phyloP scores from a whole-genome alignment of 2,113 vertebrate species.

The Microtus montanus region DNA sequence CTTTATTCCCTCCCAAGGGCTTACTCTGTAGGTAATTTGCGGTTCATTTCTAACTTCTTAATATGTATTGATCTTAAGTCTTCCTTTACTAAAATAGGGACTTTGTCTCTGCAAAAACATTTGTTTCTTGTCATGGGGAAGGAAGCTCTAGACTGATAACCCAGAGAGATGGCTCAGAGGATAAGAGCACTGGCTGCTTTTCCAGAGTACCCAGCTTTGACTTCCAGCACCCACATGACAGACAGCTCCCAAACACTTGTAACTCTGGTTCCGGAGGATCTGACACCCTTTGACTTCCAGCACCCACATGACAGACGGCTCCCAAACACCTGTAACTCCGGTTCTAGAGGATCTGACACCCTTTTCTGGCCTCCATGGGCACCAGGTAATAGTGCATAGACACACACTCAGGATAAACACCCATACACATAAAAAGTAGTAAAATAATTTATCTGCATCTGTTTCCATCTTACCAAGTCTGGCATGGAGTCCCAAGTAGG shows the following conservation, averaged over 20 bases:
- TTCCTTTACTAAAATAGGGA: background rate
- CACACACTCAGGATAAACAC: background rate
- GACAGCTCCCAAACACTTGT: background rate
- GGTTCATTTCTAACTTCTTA: background rate
- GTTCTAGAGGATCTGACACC: background rate
- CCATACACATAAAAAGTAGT: background rate
- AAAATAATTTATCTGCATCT: background rate
- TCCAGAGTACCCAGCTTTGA: background rate
- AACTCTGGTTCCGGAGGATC: too few species aligned
- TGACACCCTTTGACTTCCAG: background rate
- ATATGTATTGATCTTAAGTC: background rate
- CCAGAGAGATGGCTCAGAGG: background rate
- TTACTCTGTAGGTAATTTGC: background rate
- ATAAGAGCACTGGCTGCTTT: background rate
- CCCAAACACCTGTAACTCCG: background rate
- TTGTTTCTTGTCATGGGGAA: background rate
- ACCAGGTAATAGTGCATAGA: background rate
- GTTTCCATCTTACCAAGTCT: background rate
- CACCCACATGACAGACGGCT: background rate
- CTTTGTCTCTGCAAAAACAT: background rate
- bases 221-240: background rate
- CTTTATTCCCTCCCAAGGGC: background rate
- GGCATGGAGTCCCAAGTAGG: background rate
- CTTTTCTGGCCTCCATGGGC: background rate
- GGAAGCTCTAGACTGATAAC: background rate